These are phyloP conservation scores for Molanna angustata DNA, from an alignment of 2,888 invertebrate genomes.

Conservation along the genomic window DNA sequence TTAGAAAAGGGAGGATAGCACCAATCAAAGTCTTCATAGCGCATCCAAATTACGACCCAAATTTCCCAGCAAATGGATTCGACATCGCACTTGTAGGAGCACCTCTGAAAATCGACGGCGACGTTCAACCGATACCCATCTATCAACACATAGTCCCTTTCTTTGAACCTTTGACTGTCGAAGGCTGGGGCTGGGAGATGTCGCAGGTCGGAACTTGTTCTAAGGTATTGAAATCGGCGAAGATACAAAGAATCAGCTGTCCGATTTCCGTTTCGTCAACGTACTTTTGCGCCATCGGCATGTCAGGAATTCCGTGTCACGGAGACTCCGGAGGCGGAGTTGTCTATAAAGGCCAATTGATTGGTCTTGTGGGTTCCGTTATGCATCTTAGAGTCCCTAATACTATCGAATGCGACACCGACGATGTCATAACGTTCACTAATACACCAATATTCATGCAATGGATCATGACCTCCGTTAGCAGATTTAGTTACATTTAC, in stretches of 20 bases:
- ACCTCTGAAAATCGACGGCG: not conserved
- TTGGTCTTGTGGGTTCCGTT: not conserved
- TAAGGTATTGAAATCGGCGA: not conserved
- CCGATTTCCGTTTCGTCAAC: not conserved
- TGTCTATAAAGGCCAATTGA: not conserved
- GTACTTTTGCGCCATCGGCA: slow-evolving; percentile 1
- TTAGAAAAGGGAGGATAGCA: not conserved
- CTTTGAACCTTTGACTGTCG: not conserved
- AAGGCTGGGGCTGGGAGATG: slow-evolving; percentile 7
- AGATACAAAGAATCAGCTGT: not conserved
- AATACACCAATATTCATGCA: no score
- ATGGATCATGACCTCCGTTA: no score
- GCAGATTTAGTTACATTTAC: no score
- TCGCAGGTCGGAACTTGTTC: not conserved
- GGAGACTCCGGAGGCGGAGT: slow-evolving; percentile 12
- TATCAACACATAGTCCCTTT: not conserved
- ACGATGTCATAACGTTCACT: no score
- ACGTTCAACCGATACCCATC: slow-evolving; percentile 2
- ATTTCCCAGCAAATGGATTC: not conserved
- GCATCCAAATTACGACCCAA: slow-evolving; percentile 3
- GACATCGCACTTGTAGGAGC: slow-evolving; percentile 5
- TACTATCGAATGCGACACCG: no score
- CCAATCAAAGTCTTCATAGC: slow-evolving; percentile 3
- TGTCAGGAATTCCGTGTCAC: slow-evolving; percentile 9
- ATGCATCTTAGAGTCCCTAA: no score